These are phyloP conservation scores for Lontra canadensis DNA, from an alignment of 2,113 vertebrate genomes.

Conservation along the genomic window DNA sequence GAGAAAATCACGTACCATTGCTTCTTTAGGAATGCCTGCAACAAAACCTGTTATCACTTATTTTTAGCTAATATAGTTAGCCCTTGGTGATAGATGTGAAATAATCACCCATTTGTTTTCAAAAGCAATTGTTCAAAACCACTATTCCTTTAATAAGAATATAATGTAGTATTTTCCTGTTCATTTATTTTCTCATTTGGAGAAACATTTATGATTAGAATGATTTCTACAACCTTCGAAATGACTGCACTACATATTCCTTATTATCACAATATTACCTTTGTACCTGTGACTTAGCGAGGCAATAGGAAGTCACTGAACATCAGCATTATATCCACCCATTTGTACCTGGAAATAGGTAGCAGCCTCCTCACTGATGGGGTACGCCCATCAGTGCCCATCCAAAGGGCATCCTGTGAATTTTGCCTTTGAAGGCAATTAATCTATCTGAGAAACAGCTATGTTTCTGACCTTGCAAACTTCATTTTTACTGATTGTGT, in stretches of 20 bases:
- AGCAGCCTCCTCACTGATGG: neutral
- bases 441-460: neutral
- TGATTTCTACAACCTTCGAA: neutral
- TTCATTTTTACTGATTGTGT: neutral
- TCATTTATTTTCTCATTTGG: slow-evolving; percentile 42
- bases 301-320: neutral
- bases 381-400: fast-evolving
- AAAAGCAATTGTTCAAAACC: slow-evolving; percentile 27
- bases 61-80: neutral
- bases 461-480: neutral
- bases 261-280: neutral
- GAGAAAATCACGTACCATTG: neutral
- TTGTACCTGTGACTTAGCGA: neutral
- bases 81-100: neutral
- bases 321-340: neutral
- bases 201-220: neutral
- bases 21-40: slow-evolving; percentile 1
- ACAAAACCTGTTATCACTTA: neutral
- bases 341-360: neutral
- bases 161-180: neutral
- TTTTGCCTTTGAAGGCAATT: neutral
- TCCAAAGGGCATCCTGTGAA: neutral
- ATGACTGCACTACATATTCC: neutral
- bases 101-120: slow-evolving; percentile 40
- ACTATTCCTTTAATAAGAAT: neutral